phyloP scores from a whole-genome alignment of 1,140 invertebrate species.

The Acyrthosiphon pisum region DNA sequence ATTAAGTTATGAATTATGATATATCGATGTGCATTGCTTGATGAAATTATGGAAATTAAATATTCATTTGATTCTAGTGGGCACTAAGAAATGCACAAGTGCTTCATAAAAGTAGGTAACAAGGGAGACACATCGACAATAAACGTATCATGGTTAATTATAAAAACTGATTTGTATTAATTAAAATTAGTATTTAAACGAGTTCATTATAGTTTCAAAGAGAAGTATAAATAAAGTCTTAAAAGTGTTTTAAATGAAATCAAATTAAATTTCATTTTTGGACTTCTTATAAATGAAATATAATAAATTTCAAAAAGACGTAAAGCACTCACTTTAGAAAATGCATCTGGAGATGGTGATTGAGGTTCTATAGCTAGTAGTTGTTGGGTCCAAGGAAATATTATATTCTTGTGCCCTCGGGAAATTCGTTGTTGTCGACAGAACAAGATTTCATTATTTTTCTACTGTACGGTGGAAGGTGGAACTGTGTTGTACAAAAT shows the following conservation, averaged over 20 bases:
- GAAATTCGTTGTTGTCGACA: slow-evolving; percentile 12
- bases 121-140: neutral
- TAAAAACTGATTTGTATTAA: neutral
- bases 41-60: neutral
- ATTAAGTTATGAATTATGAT: neutral
- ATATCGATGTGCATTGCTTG: neutral
- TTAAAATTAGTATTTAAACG: neutral
- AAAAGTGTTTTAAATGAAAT: neutral
- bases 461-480: neutral
- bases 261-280: neutral
- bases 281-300: neutral
- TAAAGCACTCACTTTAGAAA: slow-evolving; percentile 13
- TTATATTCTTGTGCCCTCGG: slow-evolving; percentile 26
- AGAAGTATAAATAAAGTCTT: neutral
- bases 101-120: neutral
- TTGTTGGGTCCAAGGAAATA: slow-evolving; percentile 1
- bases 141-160: neutral
- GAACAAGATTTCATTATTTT: slow-evolving; percentile 43
- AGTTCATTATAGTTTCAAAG: neutral
- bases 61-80: neutral
- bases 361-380: neutral
- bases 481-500: neutral
- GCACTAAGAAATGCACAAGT: neutral
- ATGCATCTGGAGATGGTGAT: neutral
- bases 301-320: neutral